Evolutionary conservation across 2,888 invertebrate genomes (phyloP).

Genomic region (Drosophila recens): DNA sequence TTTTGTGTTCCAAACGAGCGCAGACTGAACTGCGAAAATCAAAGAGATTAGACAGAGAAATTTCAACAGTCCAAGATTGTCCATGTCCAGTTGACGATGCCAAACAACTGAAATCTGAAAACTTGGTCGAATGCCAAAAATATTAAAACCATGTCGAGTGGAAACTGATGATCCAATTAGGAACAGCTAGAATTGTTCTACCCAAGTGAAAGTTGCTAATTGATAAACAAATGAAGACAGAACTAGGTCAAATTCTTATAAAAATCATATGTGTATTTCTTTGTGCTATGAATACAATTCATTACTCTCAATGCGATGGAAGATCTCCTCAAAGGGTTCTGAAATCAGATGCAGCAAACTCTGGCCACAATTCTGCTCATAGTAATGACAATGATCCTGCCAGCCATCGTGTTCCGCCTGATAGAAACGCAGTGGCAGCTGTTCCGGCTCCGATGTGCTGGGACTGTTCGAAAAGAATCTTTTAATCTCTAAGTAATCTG

Average conservation of each 20-base stretch:
- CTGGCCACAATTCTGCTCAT: constrained; percentile 66
- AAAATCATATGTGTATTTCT: neutral
- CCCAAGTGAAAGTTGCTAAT: constrained; percentile 69
- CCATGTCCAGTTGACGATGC: constrained; percentile 1
- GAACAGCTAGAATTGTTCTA: constrained; percentile 32
- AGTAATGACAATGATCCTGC: constrained; percentile 72
- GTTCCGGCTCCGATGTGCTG: constrained; percentile 79
- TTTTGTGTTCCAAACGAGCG: constrained; percentile 60
- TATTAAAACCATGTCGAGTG: constrained; percentile 1
- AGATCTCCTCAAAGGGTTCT: constrained; percentile 74
- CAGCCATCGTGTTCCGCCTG: constrained; percentile 82
- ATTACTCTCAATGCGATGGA: constrained; percentile 57
- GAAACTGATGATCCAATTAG: constrained; percentile 47
- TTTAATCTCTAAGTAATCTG: too few species aligned
- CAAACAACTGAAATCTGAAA: constrained; percentile 27
- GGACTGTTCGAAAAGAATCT: constrained; percentile 60
- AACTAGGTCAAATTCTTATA: constrained; percentile 34
- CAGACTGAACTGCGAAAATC: constrained; percentile 5
- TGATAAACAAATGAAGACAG: constrained; percentile 17
- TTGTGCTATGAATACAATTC: constrained; percentile 33
- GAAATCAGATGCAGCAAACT: constrained; percentile 81
- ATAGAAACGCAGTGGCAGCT: constrained; percentile 77
- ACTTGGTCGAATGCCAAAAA: neutral
- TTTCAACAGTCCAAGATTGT: neutral
- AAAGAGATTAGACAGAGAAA: constrained; percentile 9